Percentiles rank a stretch among this genome's conserved stretches.
phyloP scores from a whole-genome alignment of 1,140 invertebrate genomes.

The Brachionus koreanus region DNA sequence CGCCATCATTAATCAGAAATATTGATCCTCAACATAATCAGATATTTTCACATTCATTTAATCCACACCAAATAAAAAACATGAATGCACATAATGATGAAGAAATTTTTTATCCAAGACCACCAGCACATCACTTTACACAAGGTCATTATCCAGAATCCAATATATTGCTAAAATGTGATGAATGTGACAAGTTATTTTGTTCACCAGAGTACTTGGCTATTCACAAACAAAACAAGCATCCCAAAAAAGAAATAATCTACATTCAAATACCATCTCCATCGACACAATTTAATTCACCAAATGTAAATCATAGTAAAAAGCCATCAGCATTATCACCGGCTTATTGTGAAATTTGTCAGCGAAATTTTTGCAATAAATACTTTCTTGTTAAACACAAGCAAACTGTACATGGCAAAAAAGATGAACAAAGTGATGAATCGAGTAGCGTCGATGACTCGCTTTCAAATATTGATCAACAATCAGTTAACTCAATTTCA shows the following conservation, averaged over 20 bases:
- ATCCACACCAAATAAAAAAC: neutral
- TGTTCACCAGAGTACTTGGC: neutral
- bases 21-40: neutral
- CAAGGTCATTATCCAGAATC: neutral
- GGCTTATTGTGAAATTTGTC: constrained; percentile 59
- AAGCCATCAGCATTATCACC: constrained; percentile 47
- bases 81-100: neutral
- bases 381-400: constrained; percentile 65
- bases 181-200: constrained; percentile 12
- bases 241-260: constrained; percentile 5
- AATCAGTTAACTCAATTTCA: neutral
- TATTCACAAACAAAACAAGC: constrained; percentile 4
- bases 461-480: neutral
- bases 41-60: neutral
- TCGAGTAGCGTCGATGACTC: neutral
- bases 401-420: constrained; percentile 63
- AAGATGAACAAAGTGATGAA: neutral
- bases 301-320: neutral
- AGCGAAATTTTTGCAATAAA: constrained; percentile 60
- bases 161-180: neutral
- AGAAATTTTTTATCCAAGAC: neutral
- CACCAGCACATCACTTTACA: neutral
- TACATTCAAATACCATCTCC: neutral
- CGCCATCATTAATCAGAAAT: neutral
- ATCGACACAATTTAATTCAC: neutral